Evolutionary conservation across 2,113 vertebrate species (phyloP).

Genomic region (Sclerurus mexicanus): DNA sequence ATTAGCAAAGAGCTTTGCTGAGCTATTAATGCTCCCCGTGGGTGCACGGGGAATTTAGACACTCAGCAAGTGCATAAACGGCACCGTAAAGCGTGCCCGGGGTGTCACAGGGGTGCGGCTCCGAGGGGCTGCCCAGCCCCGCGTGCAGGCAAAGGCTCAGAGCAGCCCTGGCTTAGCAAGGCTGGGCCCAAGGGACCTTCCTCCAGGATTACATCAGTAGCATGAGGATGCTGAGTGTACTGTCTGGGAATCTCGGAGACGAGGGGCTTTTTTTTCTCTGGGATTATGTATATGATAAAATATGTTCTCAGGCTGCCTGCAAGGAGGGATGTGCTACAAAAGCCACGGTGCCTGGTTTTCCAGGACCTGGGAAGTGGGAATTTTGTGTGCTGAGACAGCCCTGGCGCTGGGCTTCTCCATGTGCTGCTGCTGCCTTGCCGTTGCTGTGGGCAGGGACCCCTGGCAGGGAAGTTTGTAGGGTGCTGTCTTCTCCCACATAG

Average conservation of each 20-base stretch:
- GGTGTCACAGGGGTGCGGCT: background rate
- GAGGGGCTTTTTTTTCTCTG: background rate
- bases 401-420: background rate
- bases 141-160: accelerated
- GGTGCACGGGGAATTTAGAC: background rate
- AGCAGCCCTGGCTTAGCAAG: background rate
- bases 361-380: background rate
- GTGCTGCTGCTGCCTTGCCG: background rate
- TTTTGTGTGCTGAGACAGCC: background rate
- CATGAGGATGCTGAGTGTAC: slow-evolving; percentile 62
- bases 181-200: background rate
- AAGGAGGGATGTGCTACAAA: background rate
- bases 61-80: background rate
- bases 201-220: slow-evolving; percentile 52
- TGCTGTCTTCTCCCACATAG: background rate
- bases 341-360: accelerated
- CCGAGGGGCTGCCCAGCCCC: background rate
- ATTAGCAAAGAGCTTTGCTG: background rate
- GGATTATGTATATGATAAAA: slow-evolving; percentile 33
- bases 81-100: background rate
- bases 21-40: background rate
- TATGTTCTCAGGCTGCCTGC: background rate
- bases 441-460: background rate
- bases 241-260: slow-evolving; percentile 66
- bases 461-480: no score